Evolutionary conservation across 2,113 vertebrate species (phyloP).

Genomic region (Cololabis saira): DNA sequence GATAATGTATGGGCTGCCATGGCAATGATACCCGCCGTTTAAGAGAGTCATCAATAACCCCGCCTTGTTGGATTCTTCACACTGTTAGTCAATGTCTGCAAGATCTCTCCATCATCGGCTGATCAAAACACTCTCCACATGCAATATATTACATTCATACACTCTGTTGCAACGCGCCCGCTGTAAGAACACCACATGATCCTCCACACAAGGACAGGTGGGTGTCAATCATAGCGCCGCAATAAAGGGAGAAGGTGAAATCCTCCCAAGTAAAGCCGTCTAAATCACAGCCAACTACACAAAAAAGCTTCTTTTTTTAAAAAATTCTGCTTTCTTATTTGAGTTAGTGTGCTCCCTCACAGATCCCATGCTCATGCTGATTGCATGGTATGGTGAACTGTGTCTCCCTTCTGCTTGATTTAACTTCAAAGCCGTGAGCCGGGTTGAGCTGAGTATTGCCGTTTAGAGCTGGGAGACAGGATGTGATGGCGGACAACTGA

Average conservation of each 20-base stretch:
- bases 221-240: conserved; percentile 47
- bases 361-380: conserved; percentile 47
- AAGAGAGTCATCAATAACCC: conserved; percentile 75
- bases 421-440: conserved; percentile 61
- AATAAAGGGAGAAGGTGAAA: conserved; percentile 2
- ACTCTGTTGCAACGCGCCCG: conserved; percentile 40
- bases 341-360: conserved; percentile 29
- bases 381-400: conserved; percentile 50
- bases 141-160: conserved; percentile 55
- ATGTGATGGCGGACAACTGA: conserved; percentile 70
- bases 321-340: conserved; percentile 22
- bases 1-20: conserved; percentile 74
- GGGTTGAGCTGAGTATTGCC: conserved; percentile 40
- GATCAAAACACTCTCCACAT: conserved; percentile 48
- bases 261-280: conserved; percentile 3
- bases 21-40: conserved; percentile 71
- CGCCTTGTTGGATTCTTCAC: conserved; percentile 55
- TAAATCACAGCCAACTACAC: background rate
- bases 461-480: conserved; percentile 63
- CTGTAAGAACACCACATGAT: conserved; percentile 51
- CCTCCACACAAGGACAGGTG: conserved; percentile 57
- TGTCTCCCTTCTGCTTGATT: conserved; percentile 69
- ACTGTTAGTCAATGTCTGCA: conserved; percentile 61
- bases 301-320: conserved; percentile 4
- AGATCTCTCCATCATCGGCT: conserved; percentile 65